Conservation (phyloP, 2,888 invertebrate species). For the Phymatocera aterrima region DNA sequence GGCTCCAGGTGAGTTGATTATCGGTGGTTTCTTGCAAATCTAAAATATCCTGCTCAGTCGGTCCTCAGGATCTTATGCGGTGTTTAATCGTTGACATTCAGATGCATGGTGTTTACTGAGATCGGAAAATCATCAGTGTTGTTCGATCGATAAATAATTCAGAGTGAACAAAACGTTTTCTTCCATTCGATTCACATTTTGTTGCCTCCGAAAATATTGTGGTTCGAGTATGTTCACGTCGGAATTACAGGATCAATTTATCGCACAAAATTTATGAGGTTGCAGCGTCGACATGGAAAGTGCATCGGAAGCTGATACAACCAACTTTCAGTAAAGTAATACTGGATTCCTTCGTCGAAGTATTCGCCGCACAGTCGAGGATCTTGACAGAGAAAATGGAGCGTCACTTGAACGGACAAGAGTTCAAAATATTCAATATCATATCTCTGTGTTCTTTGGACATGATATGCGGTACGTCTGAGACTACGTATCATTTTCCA, state of each 20-base stretch:
- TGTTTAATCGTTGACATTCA: too few species aligned
- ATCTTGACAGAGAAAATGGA: conserved; percentile 74
- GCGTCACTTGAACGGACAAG: conserved; percentile 68
- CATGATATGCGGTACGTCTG: conserved; percentile 78
- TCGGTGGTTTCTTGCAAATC: background rate
- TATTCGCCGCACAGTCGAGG: conserved; percentile 77
- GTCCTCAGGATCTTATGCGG: too few species aligned
- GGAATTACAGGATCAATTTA: background rate
- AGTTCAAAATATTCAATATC: conserved; percentile 77
- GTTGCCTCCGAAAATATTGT: too few species aligned
- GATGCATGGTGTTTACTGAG: too few species aligned
- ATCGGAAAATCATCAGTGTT: too few species aligned
- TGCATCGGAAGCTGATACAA: conserved; percentile 78
- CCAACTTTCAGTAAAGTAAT: conserved; percentile 81
- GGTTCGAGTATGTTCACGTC: background rate
- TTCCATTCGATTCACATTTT: too few species aligned
- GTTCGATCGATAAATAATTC: too few species aligned
- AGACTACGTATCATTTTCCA: background rate
- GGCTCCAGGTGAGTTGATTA: conserved; percentile 59
- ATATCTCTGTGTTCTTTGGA: conserved; percentile 79
- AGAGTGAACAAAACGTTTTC: too few species aligned
- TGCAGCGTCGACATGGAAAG: conserved; percentile 79
- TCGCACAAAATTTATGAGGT: too few species aligned
- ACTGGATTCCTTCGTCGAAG: conserved; percentile 79
- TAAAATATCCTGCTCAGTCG: background rate